Base-by-base conservation (phyloP, 23 tunicate genomes). In the Diplosoma virens region DNA sequence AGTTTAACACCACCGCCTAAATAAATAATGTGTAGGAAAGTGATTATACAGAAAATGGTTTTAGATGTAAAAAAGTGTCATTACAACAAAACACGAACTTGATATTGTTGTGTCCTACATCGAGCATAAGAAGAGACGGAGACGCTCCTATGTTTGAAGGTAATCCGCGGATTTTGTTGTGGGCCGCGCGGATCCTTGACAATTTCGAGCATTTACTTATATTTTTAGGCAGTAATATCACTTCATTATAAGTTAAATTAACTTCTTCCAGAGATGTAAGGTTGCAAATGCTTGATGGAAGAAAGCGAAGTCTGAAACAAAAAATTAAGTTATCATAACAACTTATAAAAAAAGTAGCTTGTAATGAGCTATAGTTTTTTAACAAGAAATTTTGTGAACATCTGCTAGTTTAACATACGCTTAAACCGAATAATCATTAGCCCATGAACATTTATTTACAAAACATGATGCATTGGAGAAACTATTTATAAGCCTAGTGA, bases 111-210 rank as follows among this genome's bases (percentile, higher is more conserved):
- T 90, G 36, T 1, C 90, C 87, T 2, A 73, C 81, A 32, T 90
- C 86, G 0, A 90, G 37, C 82, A 90, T 78, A 65, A 71, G 53
- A 5, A 90, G 67, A 9, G 72, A 26, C 1, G 97, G 86, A 16
- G 81, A 56, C 2, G 73, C 20, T 34, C 97, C 97, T 36, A 90
- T 84, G 37, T 84, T 79, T 0, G 56, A 32, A 30, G 97, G 97
- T 37, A 90, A 25, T 36, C 72, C 69, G 3, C 87, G 78, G 21
- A 90, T 80, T 56, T 76, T 66, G 66, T 90, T 90, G 82, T 90
- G 82, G 30, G 87, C 90, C 21, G 84, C 90, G n/a, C 35, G 78
- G 5, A 90, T 73, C 27, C 75, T 35, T 22, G 60, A 56, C 77
- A 90, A 76, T 0, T 77, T 25, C 0, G 78, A 33, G 54, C 97